Evolutionary conservation across 2,888 invertebrate species (phyloP).

Genomic region (Ferdinandea cuprea): DNA sequence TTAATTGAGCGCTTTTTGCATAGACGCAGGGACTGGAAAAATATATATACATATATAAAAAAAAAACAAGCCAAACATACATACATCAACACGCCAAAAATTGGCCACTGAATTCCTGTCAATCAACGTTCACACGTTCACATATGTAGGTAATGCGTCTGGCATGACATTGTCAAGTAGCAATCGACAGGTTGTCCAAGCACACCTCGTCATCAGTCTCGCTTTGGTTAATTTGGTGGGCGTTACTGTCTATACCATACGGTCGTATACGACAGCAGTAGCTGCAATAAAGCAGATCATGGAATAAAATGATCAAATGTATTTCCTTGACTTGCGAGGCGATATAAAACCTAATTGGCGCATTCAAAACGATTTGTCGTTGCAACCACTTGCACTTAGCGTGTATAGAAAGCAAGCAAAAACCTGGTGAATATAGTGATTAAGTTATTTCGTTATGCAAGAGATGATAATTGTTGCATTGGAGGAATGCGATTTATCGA

Average conservation of each 20-base stretch:
- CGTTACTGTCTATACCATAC: conserved; percentile 51
- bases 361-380: conserved; percentile 63
- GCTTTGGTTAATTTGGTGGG: conserved; percentile 60
- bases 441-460: conserved; percentile 49
- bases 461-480: conserved; percentile 44
- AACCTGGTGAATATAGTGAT: conserved; percentile 21
- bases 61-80: not conserved
- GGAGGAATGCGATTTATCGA: conserved; percentile 47
- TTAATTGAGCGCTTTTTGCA: conserved; percentile 58
- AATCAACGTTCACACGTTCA: conserved; percentile 62
- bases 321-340: conserved; percentile 48
- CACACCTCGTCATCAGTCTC: conserved; percentile 7
- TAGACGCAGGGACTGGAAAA: not conserved
- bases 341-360: conserved; percentile 41
- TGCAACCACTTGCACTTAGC: conserved; percentile 10
- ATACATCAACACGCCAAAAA: conserved; percentile 49
- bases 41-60: too few species aligned
- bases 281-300: not conserved
- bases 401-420: too few species aligned
- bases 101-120: conserved; percentile 69
- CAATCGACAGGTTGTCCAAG: conserved; percentile 60
- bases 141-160: conserved; percentile 52
- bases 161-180: conserved; percentile 58
- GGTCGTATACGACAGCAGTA: conserved; percentile 5
- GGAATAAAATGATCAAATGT: not conserved